Conservation (phyloP, 2,888 invertebrate species). For the Heliconius aoede region DNA sequence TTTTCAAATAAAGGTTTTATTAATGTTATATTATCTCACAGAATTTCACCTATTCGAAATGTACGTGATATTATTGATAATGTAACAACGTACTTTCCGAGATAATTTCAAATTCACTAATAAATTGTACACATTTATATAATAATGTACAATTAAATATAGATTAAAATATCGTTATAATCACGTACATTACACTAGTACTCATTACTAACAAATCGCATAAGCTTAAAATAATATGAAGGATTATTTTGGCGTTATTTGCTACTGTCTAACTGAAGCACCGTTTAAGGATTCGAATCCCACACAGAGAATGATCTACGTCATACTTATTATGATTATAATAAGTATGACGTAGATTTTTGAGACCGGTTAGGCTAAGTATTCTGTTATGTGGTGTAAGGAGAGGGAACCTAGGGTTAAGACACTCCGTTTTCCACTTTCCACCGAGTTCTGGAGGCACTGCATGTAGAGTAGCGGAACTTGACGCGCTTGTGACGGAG, state of each 20-base stretch:
- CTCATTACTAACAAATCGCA: not conserved
- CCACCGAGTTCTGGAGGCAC: too few relatives aligned
- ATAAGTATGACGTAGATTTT: not conserved
- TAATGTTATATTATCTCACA: slow-evolving; percentile 7
- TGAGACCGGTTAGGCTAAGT: not conserved
- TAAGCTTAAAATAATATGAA: too few relatives aligned
- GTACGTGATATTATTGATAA: not conserved
- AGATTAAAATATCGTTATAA: slow-evolving; percentile 8
- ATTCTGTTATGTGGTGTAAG: too few relatives aligned
- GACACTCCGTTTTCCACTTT: too few relatives aligned
- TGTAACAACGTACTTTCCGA: not conserved
- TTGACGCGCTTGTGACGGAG: too few relatives aligned
- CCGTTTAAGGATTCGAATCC: not conserved
- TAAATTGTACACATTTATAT: not conserved
- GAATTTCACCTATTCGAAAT: slow-evolving; percentile 5
- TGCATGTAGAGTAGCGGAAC: too few relatives aligned
- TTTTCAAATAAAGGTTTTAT: slow-evolving; percentile 2
- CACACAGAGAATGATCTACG: too few relatives aligned
- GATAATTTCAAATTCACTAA: slow-evolving; percentile 15
- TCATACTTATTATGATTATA: not conserved
- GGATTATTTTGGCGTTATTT: not conserved
- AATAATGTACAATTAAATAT: not conserved
- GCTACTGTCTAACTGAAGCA: not conserved
- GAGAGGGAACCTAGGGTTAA: too few relatives aligned
- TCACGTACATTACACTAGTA: not conserved